Percentiles rank a stretch among this genome's conserved stretches.
phyloP scores from a whole-genome alignment of 1,140 invertebrate species.

The Sinella curviseta region DNA sequence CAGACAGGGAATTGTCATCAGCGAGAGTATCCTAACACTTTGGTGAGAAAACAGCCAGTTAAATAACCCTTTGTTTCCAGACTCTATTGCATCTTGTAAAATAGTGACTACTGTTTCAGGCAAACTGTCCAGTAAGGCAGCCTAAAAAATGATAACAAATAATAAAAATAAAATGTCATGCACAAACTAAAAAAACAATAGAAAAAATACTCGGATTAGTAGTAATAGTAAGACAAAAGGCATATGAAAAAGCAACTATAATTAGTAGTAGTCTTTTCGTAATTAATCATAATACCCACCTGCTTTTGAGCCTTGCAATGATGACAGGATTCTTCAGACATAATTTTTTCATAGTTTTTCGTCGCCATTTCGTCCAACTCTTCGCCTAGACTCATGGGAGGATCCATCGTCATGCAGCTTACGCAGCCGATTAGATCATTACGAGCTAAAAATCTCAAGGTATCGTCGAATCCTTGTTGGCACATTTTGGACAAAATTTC shows the following conservation, averaged over 20 bases:
- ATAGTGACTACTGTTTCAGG: slow-evolving; percentile 80
- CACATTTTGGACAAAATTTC: slow-evolving; percentile 91
- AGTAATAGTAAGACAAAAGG: too few species aligned
- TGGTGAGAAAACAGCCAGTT: slow-evolving; percentile 85
- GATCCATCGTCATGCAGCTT: slow-evolving; percentile 77
- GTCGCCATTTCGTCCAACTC: slow-evolving; percentile 57
- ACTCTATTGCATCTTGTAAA: slow-evolving; percentile 88
- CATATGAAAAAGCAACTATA: not conserved
- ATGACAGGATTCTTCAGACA: slow-evolving; percentile 71
- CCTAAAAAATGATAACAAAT: slow-evolving; percentile 59
- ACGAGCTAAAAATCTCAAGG: slow-evolving; percentile 84
- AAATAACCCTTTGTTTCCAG: slow-evolving; percentile 82
- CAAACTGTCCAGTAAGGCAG: slow-evolving; percentile 79
- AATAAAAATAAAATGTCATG: slow-evolving; percentile 1
- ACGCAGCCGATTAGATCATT: slow-evolving; percentile 88
- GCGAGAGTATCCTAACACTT: slow-evolving; percentile 74
- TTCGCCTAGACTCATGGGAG: slow-evolving; percentile 75
- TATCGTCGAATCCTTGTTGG: slow-evolving; percentile 96
- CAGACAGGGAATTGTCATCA: slow-evolving; percentile 75
- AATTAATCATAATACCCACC: slow-evolving; percentile 56
- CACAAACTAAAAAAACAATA: not conserved
- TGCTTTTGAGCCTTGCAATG: slow-evolving; percentile 82
- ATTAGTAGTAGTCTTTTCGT: not conserved
- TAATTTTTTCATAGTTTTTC: slow-evolving; percentile 48
- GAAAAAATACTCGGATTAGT: not conserved